A percentile compares a stretch with the other conserved stretches of the same genome.
phyloP scores from a whole-genome alignment of 2,797 vertebrate genomes.

The Bucorvus abyssinicus region DNA sequence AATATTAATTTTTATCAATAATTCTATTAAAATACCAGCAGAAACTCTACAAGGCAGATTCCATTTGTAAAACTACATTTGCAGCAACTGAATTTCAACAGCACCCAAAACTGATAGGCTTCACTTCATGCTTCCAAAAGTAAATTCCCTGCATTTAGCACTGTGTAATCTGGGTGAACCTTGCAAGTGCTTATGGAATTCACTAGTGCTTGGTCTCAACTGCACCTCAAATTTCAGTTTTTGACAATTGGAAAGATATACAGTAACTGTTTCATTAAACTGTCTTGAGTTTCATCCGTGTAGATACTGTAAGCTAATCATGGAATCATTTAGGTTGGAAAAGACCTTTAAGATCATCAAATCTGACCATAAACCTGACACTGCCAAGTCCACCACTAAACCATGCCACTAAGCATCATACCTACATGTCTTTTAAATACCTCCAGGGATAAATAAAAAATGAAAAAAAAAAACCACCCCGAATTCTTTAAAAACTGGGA shows the following conservation, averaged over 20 bases:
- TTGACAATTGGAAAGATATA: not conserved
- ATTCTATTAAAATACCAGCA: not conserved
- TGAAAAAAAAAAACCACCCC: not conserved
- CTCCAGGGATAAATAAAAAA: not conserved
- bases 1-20: not conserved
- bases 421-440: not conserved
- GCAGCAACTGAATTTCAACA: not conserved
- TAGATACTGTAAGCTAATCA: not conserved
- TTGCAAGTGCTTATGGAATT: not conserved
- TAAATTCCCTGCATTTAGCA: constrained; percentile 37
- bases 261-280: not conserved
- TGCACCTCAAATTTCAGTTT: not conserved
- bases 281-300: not conserved
- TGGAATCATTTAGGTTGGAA: not conserved
- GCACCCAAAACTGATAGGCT: not conserved
- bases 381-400: not conserved
- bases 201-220: not conserved
- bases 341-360: not conserved
- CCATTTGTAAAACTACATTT: not conserved
- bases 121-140: not conserved
- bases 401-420: not conserved
- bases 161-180: not conserved
- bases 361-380: not conserved
- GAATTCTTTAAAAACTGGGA: not conserved
- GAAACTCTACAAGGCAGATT: not conserved